Evolutionary conservation across 2,888 invertebrate species (phyloP).

Genomic region (Pycnomerus fuliginosus): DNA sequence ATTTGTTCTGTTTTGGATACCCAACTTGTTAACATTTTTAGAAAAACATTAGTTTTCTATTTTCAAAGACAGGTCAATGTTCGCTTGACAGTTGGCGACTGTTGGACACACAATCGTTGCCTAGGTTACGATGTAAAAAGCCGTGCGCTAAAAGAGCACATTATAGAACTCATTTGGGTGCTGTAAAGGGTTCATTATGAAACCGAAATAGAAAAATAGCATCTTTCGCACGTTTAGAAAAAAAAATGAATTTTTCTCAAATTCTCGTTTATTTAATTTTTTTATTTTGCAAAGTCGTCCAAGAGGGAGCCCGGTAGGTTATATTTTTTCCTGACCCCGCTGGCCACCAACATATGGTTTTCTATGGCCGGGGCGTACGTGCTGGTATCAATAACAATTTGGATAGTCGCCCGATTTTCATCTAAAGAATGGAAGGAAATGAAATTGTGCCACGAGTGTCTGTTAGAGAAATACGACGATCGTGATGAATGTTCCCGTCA

Average conservation of each 20-base stretch:
- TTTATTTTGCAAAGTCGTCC: slow-evolving; percentile 52
- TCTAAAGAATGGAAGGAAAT: slow-evolving; percentile 78
- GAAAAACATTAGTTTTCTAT: too few relatives aligned
- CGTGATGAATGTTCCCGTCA: slow-evolving; percentile 39
- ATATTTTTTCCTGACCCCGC: slow-evolving; percentile 83
- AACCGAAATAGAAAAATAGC: background rate
- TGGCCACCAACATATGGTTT: slow-evolving; percentile 84
- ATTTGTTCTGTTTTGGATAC: too few relatives aligned
- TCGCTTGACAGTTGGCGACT: too few relatives aligned
- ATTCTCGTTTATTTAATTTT: slow-evolving; percentile 7
- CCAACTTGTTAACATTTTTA: too few relatives aligned
- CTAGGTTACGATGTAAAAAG: too few relatives aligned
- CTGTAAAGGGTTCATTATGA: too few relatives aligned
- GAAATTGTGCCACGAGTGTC: slow-evolving; percentile 59
- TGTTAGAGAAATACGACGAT: slow-evolving; percentile 40
- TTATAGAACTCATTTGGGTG: too few relatives aligned
- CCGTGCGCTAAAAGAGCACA: background rate
- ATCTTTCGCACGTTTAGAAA: background rate
- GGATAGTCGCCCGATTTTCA: slow-evolving; percentile 82
- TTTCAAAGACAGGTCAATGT: too few relatives aligned
- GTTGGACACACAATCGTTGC: too few relatives aligned
- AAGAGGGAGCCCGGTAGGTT: slow-evolving; percentile 59
- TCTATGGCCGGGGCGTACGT: slow-evolving; percentile 77
- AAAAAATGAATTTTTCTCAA: too few relatives aligned
- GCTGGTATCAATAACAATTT: slow-evolving; percentile 76